Evolutionary conservation across 2,888 invertebrate species (phyloP), one percentile per base, ranked within the genome.

Genomic region (Eilema griseolum): DNA sequence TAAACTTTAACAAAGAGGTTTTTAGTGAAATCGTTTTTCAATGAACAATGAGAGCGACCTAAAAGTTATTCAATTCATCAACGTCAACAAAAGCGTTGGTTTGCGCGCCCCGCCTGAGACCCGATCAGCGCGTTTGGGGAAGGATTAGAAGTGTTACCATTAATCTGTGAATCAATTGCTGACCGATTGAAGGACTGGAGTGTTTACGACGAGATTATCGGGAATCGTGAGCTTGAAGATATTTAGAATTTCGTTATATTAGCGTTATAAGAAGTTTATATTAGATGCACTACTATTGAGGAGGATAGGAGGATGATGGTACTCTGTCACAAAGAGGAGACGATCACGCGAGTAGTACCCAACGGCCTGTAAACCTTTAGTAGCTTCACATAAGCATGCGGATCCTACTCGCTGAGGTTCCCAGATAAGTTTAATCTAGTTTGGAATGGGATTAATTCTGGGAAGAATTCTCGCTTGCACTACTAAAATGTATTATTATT

Each of bases 1-100:
- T n/a, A 52, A 52, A 52, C n/a, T 52, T 52, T 52, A 52, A 52
- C 52, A 52, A 52, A 52, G 52, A n/a, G 52, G 52, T 52, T 52
- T 46, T 52, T n/a, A 52, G 52, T n/a, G 52, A 52, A 52, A n/a
- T 52, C n/a, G 10, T 52, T 20, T 52, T 52, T 52, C 52, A 52
- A 52, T 52, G 52, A 52, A 52, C 52, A 52, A 52, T 52, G 10
- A 52, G 8, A 52, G 7, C 20, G 2, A 52, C 52, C n/a, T n/a
- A n/a, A 52, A 52, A 52, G n/a, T 52, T 52, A n/a, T n/a, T 52
- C 52, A 10, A 52, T 52, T 52, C 52, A 52, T 52, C 52, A 52
- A 52, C n/a, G 52, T 16, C 52, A 52, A 52, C 52, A 52, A 52
- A 52, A 52, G n/a, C 52, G n/a, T 52, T 52, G 20, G 52, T 52